These are phyloP conservation scores for Sceliomorpha sp. DNA, from an alignment of 2,888 invertebrate genomes.

Conservation along the genomic window DNA sequence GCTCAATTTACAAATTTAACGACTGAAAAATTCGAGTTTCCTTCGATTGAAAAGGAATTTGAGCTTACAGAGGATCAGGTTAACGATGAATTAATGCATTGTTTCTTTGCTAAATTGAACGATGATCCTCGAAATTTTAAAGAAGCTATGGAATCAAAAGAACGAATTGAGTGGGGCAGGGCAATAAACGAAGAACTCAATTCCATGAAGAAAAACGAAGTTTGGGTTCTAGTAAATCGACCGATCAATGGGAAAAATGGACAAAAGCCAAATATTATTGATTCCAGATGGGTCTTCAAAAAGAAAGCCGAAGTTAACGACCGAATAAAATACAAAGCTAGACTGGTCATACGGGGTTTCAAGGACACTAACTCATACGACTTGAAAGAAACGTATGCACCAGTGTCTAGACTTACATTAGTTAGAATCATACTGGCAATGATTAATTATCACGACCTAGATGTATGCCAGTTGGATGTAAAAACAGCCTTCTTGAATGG, in stretches of 20 bases:
- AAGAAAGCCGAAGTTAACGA: constrained; percentile 13
- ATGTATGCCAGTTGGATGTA: constrained; percentile 22
- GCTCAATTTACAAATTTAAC: too few relatives aligned
- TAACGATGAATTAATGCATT: constrained; percentile 14
- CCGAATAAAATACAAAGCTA: constrained; percentile 10
- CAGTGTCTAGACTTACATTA: too few relatives aligned
- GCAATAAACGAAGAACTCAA: constrained; percentile 24
- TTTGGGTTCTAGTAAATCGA: constrained; percentile 12
- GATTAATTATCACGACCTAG: constrained; percentile 19
- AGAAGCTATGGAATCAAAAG: constrained; percentile 25
- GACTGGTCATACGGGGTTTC: constrained; percentile 33
- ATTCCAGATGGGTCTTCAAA: constrained; percentile 41
- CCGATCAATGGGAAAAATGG: background rate
- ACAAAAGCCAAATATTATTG: constrained; percentile 14
- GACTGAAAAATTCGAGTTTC: constrained; percentile 6
- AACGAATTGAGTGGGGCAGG: constrained; percentile 32
- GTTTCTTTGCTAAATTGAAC: constrained; percentile 13
- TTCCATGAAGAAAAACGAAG: constrained; percentile 30
- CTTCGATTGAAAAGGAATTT: too few relatives aligned
- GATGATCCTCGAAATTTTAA: constrained; percentile 17
- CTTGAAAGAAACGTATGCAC: constrained; percentile 26
- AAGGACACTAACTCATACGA: constrained; percentile 23
- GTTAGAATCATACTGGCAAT: too few relatives aligned
- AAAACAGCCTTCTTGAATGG: constrained; percentile 19
- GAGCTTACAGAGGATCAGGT: too few relatives aligned